Base-by-base conservation (phyloP, 1,140 invertebrate species). In the Cecropterus lyciades region DNA sequence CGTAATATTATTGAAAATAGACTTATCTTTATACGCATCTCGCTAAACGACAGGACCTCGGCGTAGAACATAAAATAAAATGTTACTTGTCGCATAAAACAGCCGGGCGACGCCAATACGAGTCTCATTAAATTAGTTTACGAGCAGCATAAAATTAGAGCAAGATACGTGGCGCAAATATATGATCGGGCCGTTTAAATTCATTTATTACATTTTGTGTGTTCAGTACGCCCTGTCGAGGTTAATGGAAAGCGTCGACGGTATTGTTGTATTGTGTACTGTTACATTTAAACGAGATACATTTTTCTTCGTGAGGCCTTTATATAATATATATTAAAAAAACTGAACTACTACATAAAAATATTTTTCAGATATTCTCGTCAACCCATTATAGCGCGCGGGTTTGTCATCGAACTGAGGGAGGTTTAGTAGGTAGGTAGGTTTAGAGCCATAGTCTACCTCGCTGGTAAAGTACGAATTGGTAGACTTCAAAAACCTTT, bases 91-190 rank as follows among this genome's bases (percentile, higher is more conserved):
- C 48, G 33, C 60, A 53, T 72, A 68, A 72, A 72, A 68, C 55
- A 62, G 51, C 46, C 14, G 53, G 64, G 65, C 59, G 52, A 69
- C 66, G 63, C 14, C 51, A 66, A 72, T 63, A 64, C 57, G 57
- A 67, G 24, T 40, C 24, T 65, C 65, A 64, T 68, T 72, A 67
- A 67, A 67, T 72, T 72, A 72, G 65, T 72, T 72, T 70, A 70
- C 55, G 49, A 15, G 15, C 40, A 43, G 51, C 30, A 55, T 40
- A 9, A 55, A 55, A 55, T 40, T 55, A 40, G 51, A 40, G 51
- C 30, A 33, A 55, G 51, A 37, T 37, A 33, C 51, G 51, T 37
- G 45, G 30, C 51, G 14, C 30, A 55, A 55, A 40, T 33, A 9
- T 52, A 52, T 15, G 51, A 55, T 40, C 51, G 51, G 9, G 9